Percentiles rank a stretch among this genome's conserved stretches.
phyloP scores from a whole-genome alignment of 2,113 vertebrate species.

The Nettapus auritus region DNA sequence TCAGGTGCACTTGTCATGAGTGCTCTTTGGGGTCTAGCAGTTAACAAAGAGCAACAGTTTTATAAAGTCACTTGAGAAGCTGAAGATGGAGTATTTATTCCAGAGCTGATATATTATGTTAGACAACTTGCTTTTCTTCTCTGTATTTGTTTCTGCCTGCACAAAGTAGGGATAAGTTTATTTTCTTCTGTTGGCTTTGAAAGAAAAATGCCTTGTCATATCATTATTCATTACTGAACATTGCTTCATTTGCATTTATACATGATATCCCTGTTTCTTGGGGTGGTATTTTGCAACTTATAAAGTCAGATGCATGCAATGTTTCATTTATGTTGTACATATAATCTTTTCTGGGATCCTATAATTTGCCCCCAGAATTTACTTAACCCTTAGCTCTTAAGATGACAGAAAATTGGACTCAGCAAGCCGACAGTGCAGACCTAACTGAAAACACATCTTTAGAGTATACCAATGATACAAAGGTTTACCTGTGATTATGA shows the following conservation, averaged over 20 bases:
- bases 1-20: background rate
- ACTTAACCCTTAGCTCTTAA: background rate
- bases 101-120: background rate
- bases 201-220: background rate
- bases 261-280: background rate
- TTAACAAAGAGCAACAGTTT: background rate
- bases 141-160: background rate
- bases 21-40: background rate
- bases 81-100: background rate
- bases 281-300: background rate
- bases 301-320: background rate
- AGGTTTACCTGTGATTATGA: slow-evolving; percentile 27
- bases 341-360: background rate
- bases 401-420: slow-evolving; percentile 15
- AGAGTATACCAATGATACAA: background rate
- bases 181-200: background rate
- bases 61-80: background rate
- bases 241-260: background rate
- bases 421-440: background rate
- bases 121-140: background rate
- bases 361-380: background rate
- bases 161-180: background rate
- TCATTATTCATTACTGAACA: background rate
- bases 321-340: background rate
- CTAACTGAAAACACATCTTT: slow-evolving; percentile 8